Base-by-base conservation (phyloP, 2,888 invertebrate genomes). In the Polymixis lichenea region DNA sequence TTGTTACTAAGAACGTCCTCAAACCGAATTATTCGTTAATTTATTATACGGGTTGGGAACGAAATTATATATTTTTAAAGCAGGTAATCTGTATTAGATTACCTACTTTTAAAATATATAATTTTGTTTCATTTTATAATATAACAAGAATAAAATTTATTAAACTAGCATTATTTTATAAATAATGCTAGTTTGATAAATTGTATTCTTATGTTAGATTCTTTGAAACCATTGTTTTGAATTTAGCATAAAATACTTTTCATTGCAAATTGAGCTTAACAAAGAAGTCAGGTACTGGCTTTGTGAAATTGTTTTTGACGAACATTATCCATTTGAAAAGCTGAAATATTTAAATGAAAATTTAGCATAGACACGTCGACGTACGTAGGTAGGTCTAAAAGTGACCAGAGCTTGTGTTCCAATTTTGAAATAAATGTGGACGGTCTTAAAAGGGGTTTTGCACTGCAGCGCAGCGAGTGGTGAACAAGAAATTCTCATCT, bases 231-330 rank as follows among this genome's bases (percentile, higher is more conserved):
- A 76, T 73, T 58, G 67, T 68, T 73, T 78, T 75, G 66, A 56
- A 86, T 73, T 70, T 64, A 58, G 66, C 55, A 71, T 73, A 75
- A 51, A 73, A 75, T n/a, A 74, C 22, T 49, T 74, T 76, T 75
- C 22, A 74, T 65, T 46, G 66, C 66, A 72, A 80, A 81, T 78
- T 71, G 56, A 58, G 60, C 43, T 51, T 32, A 77, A 77, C 66
- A 73, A 78, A 76, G 49, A 65, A 76, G 51, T 53, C 46, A 51
- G 28, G 25, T 69, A 60, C 60, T 55, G 65, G 65, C 70, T 78
- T 82, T 74, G 67, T 72, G n/a, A 73, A 76, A 75, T 74, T 78
- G 51, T 73, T 75, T 78, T 72, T 73, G 56, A 73, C 56, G 66
- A 38, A 60, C 49, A 75, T 69, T 77, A 74, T 78, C 22, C 61